These are phyloP conservation scores for Pseudomyrmex pallidus DNA, from an alignment of 1,140 invertebrate genomes.

Conservation along the genomic window DNA sequence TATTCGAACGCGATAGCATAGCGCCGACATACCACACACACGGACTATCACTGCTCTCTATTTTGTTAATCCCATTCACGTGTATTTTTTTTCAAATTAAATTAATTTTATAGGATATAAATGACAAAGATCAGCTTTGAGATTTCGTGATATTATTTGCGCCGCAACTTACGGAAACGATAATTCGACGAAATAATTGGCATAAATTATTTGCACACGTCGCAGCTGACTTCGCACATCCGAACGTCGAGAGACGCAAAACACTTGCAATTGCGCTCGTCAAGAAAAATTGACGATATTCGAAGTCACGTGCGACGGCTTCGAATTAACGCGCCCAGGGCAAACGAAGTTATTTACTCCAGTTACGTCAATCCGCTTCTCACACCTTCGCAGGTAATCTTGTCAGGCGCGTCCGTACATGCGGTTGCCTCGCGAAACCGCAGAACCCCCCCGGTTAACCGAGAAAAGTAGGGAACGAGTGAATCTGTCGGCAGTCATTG, in stretches of 20 bases:
- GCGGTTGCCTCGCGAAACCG: slow-evolving; percentile 64
- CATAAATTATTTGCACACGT: neutral
- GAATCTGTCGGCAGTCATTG: slow-evolving; percentile 59
- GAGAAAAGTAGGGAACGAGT: slow-evolving; percentile 36
- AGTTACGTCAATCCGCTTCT: slow-evolving; percentile 66
- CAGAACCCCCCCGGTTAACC: slow-evolving; percentile 32
- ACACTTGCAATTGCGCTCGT: neutral
- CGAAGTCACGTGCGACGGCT: neutral
- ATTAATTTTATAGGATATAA: no score
- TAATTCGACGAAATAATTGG: neutral
- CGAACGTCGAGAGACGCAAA: slow-evolving; percentile 6
- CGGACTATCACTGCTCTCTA: slow-evolving; percentile 23
- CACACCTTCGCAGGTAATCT: slow-evolving; percentile 63
- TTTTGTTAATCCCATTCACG: no score
- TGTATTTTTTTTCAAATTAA: no score
- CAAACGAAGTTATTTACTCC: slow-evolving; percentile 50
- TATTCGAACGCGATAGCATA: slow-evolving; percentile 49
- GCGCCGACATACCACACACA: slow-evolving; percentile 21
- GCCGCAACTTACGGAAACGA: neutral
- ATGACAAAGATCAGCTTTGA: slow-evolving; percentile 41
- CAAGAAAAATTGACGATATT: slow-evolving; percentile 17
- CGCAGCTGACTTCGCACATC: neutral
- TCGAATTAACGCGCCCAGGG: neutral
- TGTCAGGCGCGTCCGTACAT: slow-evolving; percentile 65
- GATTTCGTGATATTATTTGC: neutral